Conservation (phyloP, 2,797 vertebrate species). For the Limnodromus scolopaceus region DNA sequence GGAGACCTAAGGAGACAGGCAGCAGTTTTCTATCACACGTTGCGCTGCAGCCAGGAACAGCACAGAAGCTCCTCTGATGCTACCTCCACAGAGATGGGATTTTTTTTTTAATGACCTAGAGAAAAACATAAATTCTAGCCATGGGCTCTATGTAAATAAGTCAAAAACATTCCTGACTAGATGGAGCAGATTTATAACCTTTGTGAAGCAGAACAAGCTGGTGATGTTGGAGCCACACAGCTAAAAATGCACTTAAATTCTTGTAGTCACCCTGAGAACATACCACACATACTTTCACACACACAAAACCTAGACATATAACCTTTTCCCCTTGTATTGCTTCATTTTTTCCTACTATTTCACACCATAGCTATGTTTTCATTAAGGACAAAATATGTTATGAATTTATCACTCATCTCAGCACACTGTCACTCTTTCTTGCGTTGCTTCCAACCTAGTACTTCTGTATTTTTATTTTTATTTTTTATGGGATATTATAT, state of each 20-base stretch:
- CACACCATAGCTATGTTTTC: conserved; percentile 12
- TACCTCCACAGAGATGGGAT: background rate
- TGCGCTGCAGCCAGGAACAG: background rate
- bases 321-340: background rate
- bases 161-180: background rate
- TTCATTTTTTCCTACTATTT: conserved; percentile 16
- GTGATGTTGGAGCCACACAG: background rate
- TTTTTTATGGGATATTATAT: background rate
- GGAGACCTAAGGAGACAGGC: background rate
- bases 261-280: conserved; percentile 34
- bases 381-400: background rate
- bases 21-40: background rate
- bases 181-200: background rate
- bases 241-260: conserved; percentile 16
- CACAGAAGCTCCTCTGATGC: background rate
- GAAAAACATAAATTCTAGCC: background rate
- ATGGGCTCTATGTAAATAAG: background rate
- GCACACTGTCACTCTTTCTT: background rate
- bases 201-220: background rate
- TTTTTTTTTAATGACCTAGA: background rate
- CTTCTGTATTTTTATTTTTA: background rate
- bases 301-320: background rate
- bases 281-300: conserved; percentile 36
- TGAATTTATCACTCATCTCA: background rate
- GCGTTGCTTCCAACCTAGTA: background rate